Conservation (phyloP, 2,113 vertebrate species). For the Anseranas semipalmata region DNA sequence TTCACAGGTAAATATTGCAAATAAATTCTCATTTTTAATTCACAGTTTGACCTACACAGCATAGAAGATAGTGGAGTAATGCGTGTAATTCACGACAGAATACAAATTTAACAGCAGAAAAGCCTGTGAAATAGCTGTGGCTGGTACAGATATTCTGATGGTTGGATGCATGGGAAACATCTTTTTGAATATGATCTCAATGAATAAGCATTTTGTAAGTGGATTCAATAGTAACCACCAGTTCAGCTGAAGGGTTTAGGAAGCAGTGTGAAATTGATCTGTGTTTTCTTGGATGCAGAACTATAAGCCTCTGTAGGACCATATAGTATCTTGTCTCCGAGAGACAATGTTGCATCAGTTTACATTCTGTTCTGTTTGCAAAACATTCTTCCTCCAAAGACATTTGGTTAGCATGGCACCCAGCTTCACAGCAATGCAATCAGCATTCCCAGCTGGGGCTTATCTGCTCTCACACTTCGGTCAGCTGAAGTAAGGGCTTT, state of each 20-base stretch:
- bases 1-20: background rate
- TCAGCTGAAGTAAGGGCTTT: background rate
- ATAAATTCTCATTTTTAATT: background rate
- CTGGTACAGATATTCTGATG: background rate
- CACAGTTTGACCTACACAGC: background rate
- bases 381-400: background rate
- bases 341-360: background rate
- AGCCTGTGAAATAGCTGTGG: background rate
- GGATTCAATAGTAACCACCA: background rate
- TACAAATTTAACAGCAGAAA: background rate
- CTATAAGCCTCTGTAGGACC: background rate
- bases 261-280: background rate
- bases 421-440: background rate
- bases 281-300: background rate
- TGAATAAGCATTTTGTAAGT: background rate
- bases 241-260: background rate
- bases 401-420: too few relatives aligned
- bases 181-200: background rate
- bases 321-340: background rate
- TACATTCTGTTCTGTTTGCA: background rate
- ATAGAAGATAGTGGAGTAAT: background rate
- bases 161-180: background rate
- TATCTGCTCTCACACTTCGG: background rate
- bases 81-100: background rate
- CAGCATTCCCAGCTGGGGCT: fast-evolving